phyloP scores from a whole-genome alignment of 2,888 invertebrate genomes.

The Hirudinaria manillensis region DNA sequence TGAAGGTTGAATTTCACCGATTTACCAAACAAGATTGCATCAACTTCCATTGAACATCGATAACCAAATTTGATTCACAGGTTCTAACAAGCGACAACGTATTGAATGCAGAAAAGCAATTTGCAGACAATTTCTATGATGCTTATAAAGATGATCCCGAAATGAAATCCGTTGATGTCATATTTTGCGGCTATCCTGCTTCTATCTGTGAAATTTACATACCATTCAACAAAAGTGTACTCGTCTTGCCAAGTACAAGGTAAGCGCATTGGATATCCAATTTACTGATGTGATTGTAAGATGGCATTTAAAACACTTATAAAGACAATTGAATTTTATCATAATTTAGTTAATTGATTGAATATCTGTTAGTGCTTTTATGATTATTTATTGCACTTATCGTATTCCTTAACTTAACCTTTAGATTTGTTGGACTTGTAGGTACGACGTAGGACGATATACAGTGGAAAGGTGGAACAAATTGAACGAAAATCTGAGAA shows the following conservation, averaged over 20 bases:
- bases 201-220: constrained; percentile 34
- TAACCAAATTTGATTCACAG: neutral
- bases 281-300: too few relatives aligned
- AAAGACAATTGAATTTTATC: too few relatives aligned
- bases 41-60: neutral
- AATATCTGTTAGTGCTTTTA: too few relatives aligned
- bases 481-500: too few relatives aligned
- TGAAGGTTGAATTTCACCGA: neutral
- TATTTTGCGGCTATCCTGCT: constrained; percentile 33
- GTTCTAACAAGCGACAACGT: constrained; percentile 2
- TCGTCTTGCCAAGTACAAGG: constrained; percentile 28
- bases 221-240: constrained; percentile 34
- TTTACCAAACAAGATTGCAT: neutral
- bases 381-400: too few relatives aligned
- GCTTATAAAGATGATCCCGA: constrained; percentile 30
- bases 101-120: neutral
- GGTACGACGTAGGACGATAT: constrained; percentile 31
- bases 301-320: too few relatives aligned
- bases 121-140: neutral
- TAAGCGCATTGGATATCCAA: neutral
- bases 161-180: constrained; percentile 32
- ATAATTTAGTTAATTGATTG: too few relatives aligned
- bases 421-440: too few relatives aligned
- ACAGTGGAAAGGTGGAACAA: constrained; percentile 29
- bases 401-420: too few relatives aligned